Base-by-base conservation (phyloP, 2,888 invertebrate species). In the Ichneumon xanthorius region DNA sequence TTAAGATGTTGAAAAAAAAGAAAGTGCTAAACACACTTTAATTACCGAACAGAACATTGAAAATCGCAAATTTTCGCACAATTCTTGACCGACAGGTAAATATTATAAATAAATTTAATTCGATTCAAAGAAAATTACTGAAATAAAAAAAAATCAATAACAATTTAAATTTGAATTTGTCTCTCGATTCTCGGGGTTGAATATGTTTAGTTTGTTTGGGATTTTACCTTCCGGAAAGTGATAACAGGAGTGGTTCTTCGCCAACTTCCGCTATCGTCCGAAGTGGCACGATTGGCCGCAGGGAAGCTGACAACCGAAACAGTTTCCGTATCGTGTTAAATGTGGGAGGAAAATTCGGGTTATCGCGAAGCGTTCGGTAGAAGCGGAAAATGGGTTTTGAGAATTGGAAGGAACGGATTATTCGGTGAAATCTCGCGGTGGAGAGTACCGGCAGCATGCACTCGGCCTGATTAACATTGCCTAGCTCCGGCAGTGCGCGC, bases 391-490 rank as follows among this genome's bases (percentile, higher is more conserved):
- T 2, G 58, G 58, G 11, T 55, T 55, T 58, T 58, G 50, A 53
- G 67, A 61, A 67, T 76, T 67, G 73, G 40, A 53, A 63, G 58
- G 55, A 80, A 81, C 71, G 45, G 78, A 79, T 81, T 79, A 63
- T 78, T 65, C 26, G 19, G 48, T 40, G 37, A 76, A 77, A 68
- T 77, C 48, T 73, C 33, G 58, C 72, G 19, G 71, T 30, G 50
- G 30, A 26, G 63, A 58, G 72, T 37, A 40, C 67, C 48, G 37
- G n/a, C 30, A 63, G 70, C 48, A 58, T 85, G 85, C 85, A 85
- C 85, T 85, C 75, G 75, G 70, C 22, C 75, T 85, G 85, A 85
- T 85, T 85, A 81, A 81, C 75, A 85, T 75, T 81, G 78, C 81
- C 70, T 48, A 63, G 70, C 68, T 81, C 37, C 53, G 77, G 53